phyloP scores from a whole-genome alignment of 2,113 vertebrate species.

The Semicossyphus pulcher region DNA sequence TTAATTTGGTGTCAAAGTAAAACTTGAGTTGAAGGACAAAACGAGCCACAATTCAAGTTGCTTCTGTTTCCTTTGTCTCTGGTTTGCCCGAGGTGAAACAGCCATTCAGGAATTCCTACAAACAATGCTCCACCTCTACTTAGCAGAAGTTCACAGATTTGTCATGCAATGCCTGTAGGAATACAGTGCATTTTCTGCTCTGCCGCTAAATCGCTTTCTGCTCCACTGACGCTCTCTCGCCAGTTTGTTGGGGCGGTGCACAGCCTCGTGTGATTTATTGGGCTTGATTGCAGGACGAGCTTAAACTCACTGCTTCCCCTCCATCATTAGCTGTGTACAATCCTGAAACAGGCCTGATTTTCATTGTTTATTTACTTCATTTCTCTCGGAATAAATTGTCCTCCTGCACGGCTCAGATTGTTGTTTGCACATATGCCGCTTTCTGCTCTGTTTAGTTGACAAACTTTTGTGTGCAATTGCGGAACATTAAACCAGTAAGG shows the following conservation, averaged over 20 bases:
- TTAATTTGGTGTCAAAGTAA: conserved; percentile 27
- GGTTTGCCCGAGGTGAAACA: conserved; percentile 49
- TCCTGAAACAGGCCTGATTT: conserved; percentile 28
- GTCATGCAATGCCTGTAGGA: conserved; percentile 78
- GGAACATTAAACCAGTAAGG: conserved; percentile 59
- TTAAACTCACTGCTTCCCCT: conserved; percentile 32
- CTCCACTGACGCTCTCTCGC: conserved; percentile 64
- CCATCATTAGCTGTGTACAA: conserved; percentile 44
- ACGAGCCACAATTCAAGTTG: background rate
- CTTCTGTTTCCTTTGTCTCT: conserved; percentile 17
- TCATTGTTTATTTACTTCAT: conserved; percentile 26
- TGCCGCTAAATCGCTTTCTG: conserved; percentile 71
- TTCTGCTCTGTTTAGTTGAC: conserved; percentile 48
- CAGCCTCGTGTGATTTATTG: conserved; percentile 66
- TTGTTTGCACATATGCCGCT: conserved; percentile 42
- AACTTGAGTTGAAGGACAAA: conserved; percentile 39
- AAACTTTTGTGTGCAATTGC: conserved; percentile 69
- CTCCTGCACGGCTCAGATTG: background rate
- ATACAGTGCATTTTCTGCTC: conserved; percentile 78
- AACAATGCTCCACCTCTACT: conserved; percentile 63
- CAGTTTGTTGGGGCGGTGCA: conserved; percentile 59
- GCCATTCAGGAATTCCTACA: conserved; percentile 71
- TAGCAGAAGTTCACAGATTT: conserved; percentile 72
- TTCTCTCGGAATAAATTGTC: conserved; percentile 13
- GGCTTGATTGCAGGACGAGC: conserved; percentile 65